Percentiles rank a stretch among this genome's conserved stretches.
Conservation (phyloP, 2,113 vertebrate genomes). For the Noctilio leporinus region DNA sequence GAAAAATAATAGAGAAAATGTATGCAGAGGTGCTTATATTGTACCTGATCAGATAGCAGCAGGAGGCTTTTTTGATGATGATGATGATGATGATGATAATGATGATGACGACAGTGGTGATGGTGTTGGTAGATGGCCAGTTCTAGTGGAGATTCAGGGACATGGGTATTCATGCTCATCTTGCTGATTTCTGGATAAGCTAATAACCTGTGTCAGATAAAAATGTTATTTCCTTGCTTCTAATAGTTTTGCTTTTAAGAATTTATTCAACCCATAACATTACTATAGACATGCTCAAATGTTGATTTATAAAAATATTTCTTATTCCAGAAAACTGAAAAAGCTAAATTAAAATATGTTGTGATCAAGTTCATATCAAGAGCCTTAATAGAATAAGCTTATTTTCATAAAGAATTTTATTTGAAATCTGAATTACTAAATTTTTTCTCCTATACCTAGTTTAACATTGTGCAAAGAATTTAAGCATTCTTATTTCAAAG, state of each 20-base stretch:
- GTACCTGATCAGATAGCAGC: background rate
- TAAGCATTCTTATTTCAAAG: background rate
- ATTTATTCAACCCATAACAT: background rate
- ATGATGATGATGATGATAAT: background rate
- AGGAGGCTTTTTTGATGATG: background rate
- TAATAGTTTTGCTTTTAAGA: background rate
- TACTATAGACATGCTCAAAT: background rate
- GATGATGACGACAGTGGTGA: background rate
- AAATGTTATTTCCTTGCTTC: background rate
- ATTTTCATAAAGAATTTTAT: conserved; percentile 10
- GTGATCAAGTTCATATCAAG: background rate
- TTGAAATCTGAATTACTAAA: background rate
- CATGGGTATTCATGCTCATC: background rate
- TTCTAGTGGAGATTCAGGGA: background rate
- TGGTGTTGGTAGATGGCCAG: background rate
- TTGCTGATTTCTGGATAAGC: background rate
- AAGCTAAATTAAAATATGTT: background rate
- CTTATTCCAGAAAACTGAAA: background rate
- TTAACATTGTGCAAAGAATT: background rate
- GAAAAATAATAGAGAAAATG: background rate
- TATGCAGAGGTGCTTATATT: background rate
- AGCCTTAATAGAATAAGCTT: background rate
- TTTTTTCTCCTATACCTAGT: background rate
- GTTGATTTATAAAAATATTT: background rate
- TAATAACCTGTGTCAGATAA: background rate